Percentiles rank a stretch among this genome's conserved stretches.
Conservation (phyloP, 2,113 vertebrate genomes). For the Vanacampus margaritifer region DNA sequence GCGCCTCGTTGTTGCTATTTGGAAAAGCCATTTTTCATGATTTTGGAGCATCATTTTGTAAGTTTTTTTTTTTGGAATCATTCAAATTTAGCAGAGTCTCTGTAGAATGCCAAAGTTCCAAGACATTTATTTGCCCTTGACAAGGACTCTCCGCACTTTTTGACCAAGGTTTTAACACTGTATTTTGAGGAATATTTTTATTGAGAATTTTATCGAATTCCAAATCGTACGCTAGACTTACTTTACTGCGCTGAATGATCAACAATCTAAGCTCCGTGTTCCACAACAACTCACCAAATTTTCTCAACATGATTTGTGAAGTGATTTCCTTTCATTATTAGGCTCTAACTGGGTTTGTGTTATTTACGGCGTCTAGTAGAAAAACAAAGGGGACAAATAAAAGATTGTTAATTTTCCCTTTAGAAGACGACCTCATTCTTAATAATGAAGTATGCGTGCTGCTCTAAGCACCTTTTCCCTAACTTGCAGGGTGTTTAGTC, state of each 20-base stretch:
- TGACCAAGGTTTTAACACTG: no score
- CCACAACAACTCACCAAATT: not conserved
- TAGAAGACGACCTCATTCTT: not conserved
- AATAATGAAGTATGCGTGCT: not conserved
- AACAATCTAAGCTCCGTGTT: not conserved
- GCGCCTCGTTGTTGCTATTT: no score
- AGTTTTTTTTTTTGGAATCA: no score
- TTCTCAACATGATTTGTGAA: not conserved
- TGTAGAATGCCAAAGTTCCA: no score
- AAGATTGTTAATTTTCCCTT: not conserved
- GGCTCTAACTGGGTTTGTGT: not conserved
- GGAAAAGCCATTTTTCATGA: no score
- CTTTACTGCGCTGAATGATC: no score
- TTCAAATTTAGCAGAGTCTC: no score
- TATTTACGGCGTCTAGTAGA: not conserved
- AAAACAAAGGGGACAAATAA: not conserved
- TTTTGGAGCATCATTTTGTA: no score
- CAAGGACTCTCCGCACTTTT: no score
- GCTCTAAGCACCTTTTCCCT: constrained; percentile 1
- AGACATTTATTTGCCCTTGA: no score
- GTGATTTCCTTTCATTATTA: not conserved
- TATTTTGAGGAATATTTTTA: no score
- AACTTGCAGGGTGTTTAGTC: constrained; percentile 18
- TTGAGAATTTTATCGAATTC: not conserved
- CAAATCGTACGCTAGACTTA: not conserved